These are phyloP conservation scores for Archilochus colubris DNA, from an alignment of 2,113 vertebrate genomes.

Conservation along the genomic window DNA sequence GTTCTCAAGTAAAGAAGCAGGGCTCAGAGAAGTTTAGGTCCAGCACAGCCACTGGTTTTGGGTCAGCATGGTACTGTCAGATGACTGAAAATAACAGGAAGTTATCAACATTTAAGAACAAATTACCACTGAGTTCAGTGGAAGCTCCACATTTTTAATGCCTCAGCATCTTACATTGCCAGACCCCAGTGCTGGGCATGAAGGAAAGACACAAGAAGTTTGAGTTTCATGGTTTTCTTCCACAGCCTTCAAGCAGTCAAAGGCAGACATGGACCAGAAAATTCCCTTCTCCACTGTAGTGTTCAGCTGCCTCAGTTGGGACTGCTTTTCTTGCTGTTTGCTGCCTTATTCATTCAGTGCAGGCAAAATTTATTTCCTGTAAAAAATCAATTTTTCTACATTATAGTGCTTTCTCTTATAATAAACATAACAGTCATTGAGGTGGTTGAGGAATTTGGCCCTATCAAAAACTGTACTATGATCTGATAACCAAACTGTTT, in stretches of 20 bases:
- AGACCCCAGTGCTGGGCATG: background rate
- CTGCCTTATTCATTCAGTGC: background rate
- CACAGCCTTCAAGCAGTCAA: background rate
- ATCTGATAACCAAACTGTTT: background rate
- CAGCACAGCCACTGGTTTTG: background rate
- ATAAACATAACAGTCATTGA: background rate
- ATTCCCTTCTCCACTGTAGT: background rate
- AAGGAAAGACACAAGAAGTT: background rate
- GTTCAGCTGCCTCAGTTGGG: background rate
- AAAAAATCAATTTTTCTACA: background rate
- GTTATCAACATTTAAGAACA: background rate
- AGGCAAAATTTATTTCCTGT: background rate
- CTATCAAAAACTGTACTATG: background rate
- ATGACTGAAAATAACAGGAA: background rate
- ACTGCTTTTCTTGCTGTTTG: background rate
- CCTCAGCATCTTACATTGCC: background rate
- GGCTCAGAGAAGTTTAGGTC: background rate
- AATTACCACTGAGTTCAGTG: accelerated
- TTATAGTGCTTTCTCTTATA: background rate
- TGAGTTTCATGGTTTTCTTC: background rate
- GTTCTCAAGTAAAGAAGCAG: background rate
- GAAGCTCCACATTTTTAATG: background rate
- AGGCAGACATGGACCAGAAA: background rate
- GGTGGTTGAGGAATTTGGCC: background rate
- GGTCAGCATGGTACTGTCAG: background rate